Evolutionary conservation across 2,888 invertebrate genomes (phyloP).

Genomic region (Dynastes tityus): DNA sequence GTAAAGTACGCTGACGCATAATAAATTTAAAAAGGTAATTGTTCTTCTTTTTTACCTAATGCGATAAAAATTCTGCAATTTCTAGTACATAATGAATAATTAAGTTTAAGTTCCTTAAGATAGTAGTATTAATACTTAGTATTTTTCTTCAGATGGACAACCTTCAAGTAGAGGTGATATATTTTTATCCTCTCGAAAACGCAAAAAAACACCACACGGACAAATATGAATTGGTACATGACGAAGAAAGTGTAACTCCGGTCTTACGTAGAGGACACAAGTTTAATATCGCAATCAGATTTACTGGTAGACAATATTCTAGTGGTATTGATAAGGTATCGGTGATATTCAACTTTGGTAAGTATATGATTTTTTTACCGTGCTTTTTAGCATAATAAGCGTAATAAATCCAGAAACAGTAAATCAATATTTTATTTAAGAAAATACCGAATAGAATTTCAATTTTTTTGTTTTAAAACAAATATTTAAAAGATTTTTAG

Average conservation of each 20-base stretch:
- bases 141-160: constrained; percentile 62
- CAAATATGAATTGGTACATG: constrained; percentile 79
- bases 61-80: neutral
- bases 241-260: constrained; percentile 75
- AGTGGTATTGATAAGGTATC: constrained; percentile 77
- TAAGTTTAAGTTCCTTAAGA: neutral
- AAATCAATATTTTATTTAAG: no score
- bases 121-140: neutral
- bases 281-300: constrained; percentile 80
- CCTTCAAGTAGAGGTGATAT: constrained; percentile 74
- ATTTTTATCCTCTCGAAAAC: constrained; percentile 81
- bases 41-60: neutral
- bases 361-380: constrained; percentile 55
- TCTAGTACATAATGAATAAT: no score
- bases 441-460: no score
- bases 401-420: no score
- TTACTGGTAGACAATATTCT: constrained; percentile 75
- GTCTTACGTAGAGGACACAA: constrained; percentile 83
- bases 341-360: constrained; percentile 80
- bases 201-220: constrained; percentile 79
- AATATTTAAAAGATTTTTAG: no score
- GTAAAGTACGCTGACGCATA: neutral
- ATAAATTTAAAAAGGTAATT: constrained; percentile 8
- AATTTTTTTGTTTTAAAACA: no score
- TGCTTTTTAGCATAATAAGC: no score